Conservation (phyloP, 30 jellyfish, hydroid and myxozoan species). For the Clytia hemisphaerica region DNA sequence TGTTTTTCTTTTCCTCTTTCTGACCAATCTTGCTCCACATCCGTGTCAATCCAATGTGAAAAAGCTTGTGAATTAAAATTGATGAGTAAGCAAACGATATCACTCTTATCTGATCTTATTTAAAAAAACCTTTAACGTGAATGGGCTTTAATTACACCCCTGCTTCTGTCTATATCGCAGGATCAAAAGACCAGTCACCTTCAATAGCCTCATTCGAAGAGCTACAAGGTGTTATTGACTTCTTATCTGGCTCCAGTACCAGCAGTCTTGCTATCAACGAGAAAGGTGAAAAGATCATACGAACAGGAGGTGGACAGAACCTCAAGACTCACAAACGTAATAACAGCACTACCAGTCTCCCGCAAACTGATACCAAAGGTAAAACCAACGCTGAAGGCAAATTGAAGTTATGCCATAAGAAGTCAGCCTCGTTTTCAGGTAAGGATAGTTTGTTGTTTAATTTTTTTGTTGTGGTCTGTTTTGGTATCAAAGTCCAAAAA, state of each 20-base stretch:
- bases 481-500: neutral
- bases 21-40: no score
- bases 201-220: constrained; percentile 96
- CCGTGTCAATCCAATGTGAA: no score
- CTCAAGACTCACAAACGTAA: constrained; percentile 17
- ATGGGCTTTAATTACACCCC: neutral
- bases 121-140: neutral
- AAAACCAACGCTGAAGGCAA: constrained; percentile 19
- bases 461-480: neutral
- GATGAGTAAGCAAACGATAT: no score
- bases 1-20: no score
- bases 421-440: constrained; percentile 39
- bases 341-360: constrained; percentile 22
- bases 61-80: no score
- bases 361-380: constrained; percentile 22
- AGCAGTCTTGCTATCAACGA: constrained; percentile 74
- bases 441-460: no score
- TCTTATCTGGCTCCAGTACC: constrained; percentile 88
- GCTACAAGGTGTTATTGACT: constrained; percentile 91
- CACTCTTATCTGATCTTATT: neutral
- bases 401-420: constrained; percentile 25
- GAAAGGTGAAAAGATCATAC: constrained; percentile 21
- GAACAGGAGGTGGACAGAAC: no score
- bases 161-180: neutral
- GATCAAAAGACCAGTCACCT: constrained; percentile 45